Conservation (phyloP, 2,113 vertebrate genomes). For the Telmatochromis brichardi region DNA sequence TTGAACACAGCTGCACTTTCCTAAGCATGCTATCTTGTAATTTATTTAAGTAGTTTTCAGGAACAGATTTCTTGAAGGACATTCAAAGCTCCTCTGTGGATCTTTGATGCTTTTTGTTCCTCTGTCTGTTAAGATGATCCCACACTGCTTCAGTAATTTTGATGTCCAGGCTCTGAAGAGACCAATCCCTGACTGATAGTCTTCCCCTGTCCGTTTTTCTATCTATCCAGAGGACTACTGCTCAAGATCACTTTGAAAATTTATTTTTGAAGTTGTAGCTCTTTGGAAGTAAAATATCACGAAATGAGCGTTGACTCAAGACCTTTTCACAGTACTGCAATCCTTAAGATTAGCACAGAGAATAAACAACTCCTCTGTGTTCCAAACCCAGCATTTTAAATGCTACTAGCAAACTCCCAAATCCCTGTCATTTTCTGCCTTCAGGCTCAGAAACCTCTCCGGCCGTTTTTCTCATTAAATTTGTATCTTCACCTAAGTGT, state of each 20-base stretch:
- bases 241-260: neutral
- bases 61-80: neutral
- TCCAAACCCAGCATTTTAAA: neutral
- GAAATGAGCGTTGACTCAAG: neutral
- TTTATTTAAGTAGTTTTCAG: neutral
- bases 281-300: neutral
- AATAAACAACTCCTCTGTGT: neutral
- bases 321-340: neutral
- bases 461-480: conserved; percentile 14
- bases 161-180: neutral
- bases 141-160: neutral
- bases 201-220: accelerated
- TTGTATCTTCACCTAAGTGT: conserved; percentile 20
- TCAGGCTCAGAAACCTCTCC: neutral
- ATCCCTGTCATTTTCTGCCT: neutral
- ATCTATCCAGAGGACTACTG: neutral
- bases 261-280: neutral
- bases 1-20: neutral
- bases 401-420: neutral
- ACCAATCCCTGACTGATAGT: neutral
- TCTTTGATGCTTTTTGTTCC: neutral
- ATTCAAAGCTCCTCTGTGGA: neutral
- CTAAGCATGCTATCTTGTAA: neutral
- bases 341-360: neutral
- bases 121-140: neutral